Conservation (phyloP, 2,797 vertebrate species). For the Fistularia tabacaria region DNA sequence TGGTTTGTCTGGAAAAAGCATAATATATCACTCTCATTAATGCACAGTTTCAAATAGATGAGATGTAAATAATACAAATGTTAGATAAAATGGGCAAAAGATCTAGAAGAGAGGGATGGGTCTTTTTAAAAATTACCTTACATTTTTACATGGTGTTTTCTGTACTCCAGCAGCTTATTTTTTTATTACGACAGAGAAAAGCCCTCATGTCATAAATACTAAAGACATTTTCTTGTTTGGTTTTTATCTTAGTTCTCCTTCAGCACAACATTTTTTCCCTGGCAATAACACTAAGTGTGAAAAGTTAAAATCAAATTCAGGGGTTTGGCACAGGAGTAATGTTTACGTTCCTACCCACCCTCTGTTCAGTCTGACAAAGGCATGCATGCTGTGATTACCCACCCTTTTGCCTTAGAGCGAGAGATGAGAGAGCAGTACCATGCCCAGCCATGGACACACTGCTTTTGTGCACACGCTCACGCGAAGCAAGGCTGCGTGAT, state of each 20-base stretch:
- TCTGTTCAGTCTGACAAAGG: conserved; percentile 63
- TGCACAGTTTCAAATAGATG: too few species aligned
- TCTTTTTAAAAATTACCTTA: too few species aligned
- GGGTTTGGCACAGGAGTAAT: conserved; percentile 13
- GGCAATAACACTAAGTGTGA: neutral
- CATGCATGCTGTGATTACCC: conserved; percentile 85
- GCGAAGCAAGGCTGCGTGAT: conserved; percentile 95
- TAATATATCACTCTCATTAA: too few species aligned
- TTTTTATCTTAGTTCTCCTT: conserved; percentile 9
- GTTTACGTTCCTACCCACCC: conserved; percentile 40
- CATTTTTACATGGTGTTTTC: too few species aligned
- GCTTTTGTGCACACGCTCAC: conserved; percentile 93
- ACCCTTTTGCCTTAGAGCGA: conserved; percentile 97
- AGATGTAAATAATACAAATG: too few species aligned
- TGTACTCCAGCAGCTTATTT: too few species aligned
- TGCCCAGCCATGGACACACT: conserved; percentile 84
- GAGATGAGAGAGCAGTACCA: conserved; percentile 93
- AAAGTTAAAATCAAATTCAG: neutral
- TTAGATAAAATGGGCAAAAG: too few species aligned
- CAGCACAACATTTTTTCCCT: conserved; percentile 2
- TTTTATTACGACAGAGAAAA: too few species aligned
- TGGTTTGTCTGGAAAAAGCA: too few species aligned
- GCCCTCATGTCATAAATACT: too few species aligned
- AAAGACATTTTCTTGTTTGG: neutral
- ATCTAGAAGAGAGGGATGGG: too few species aligned